Percentiles rank a stretch among this genome's conserved stretches.
phyloP scores from a whole-genome alignment of 2,113 vertebrate species.

The Megaleporinus macrocephalus region DNA sequence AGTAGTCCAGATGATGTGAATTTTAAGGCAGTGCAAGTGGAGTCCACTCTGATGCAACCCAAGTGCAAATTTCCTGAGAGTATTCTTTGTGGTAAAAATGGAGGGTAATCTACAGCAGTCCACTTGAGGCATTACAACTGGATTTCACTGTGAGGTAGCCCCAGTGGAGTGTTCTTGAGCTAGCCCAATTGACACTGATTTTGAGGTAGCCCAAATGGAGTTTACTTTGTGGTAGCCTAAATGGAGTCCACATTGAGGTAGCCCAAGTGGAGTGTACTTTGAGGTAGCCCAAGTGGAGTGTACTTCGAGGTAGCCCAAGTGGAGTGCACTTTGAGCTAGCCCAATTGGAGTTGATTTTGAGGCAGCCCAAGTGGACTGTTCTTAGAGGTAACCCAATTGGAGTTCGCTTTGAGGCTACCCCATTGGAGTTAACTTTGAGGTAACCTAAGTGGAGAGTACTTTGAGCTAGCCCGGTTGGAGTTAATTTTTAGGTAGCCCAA shows the following conservation, averaged over 20 bases:
- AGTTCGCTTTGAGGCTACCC: background rate
- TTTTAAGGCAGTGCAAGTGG: background rate
- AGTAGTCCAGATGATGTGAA: background rate
- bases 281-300: background rate
- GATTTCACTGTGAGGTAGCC: too few relatives aligned
- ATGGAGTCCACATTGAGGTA: background rate
- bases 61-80: background rate
- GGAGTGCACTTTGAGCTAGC: background rate
- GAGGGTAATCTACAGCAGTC: too few relatives aligned
- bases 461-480: too few relatives aligned
- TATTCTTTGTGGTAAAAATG: too few relatives aligned
- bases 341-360: background rate
- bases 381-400: background rate
- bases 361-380: background rate
- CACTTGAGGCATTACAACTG: too few relatives aligned
- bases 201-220: background rate
- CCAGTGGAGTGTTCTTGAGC: too few relatives aligned
- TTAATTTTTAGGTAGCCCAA: background rate
- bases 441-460: background rate
- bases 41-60: background rate
- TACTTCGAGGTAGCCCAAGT: background rate
- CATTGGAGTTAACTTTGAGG: background rate
- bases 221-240: too few relatives aligned
- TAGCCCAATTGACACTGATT: background rate
- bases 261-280: background rate